Base-by-base conservation (phyloP, 1,140 invertebrate genomes). In the Heliconius nattereri region DNA sequence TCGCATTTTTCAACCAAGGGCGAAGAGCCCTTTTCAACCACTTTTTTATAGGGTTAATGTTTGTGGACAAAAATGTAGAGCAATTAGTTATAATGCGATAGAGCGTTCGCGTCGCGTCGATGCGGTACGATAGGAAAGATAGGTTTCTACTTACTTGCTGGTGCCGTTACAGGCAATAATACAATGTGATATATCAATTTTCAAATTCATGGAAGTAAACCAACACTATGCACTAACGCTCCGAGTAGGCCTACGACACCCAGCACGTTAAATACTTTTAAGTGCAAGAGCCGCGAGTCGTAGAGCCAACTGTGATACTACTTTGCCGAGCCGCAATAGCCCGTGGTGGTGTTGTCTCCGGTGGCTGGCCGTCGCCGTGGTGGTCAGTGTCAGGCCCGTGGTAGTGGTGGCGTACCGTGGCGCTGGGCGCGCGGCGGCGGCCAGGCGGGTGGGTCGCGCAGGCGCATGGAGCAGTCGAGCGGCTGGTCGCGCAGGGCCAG, bases 391-490 rank as follows among this genome's bases (percentile, higher is more conserved):
- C 32, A 32, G 32, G 32, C 0, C 0, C 32, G 81, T 57, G 75
- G 79, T 52, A 75, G 80, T 82, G 37, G 75, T 80, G 80, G 91
- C 91, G 90, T 88, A 93, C 92, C 92, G 92, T 92, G 91, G 83
- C 84, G 79, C 85, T 84, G 84, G 82, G 84, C 82, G 84, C 83
- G 85, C 87, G 89, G 87, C 86, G 90, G 88, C 81, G 91, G 91
- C 92, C 92, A 93, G 85, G 90, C 89, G 80, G 89, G 89, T 83
- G 90, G 85, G 81, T 90, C 90, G 85, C 92, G 92, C 87, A 92
- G 90, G 87, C 91, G 90, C 92, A 92, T 90, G 89, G 91, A 92
- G 91, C 91, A 92, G 91, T 94, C 92, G 86, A 92, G 92, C 84
- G 92, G 92, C 91, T 92, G 92, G 87, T 93, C 92, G 90, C 91